Evolutionary conservation across 2,113 vertebrate genomes (phyloP), one percentile per base, ranked within the genome.

Genomic region (Hippocampus barbouri): DNA sequence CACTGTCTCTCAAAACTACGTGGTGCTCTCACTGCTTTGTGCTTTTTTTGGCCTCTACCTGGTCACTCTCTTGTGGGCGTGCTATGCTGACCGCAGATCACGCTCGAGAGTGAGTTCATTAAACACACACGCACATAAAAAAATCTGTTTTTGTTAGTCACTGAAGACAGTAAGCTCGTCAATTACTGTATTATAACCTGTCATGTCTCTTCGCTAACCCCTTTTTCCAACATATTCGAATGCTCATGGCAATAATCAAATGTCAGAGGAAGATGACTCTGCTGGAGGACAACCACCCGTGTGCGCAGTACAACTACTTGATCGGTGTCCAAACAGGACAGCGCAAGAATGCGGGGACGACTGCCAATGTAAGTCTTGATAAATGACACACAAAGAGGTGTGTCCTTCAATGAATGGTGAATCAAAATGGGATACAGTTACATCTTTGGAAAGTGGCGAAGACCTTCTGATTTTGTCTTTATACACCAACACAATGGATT

Each of bases 181-280:
- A 38, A 38, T 38, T 6, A 38, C 34, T 38, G 34, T 38, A 38
- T 38, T 38, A 5, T 12, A 27, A 10, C 12, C 12, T 60, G 23
- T 27, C 54, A 57, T 57, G n/a, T 57, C n/a, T 25, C 2, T 12
- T 57, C 43, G 57, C 25, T 60, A 60, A 60, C 23, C 1, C 14
- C 23, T 68, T 40, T 30, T 68, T 27, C 40, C 16, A 21, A 30
- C 15, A 67, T 7, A 47, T 49, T 63, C 1, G 21, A 30, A 38
- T 67, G 49, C 53, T 34, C 1, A 45, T 7, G 20, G 59, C 2
- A 18, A 38, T 79, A 64, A 66, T 80, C n/a, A 43, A 51, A 56
- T 51, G 63, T 64, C 83, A 95, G 94, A 92, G 91, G 65, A 94
- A 93, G 80, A 88, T 95, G 62, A 93, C 94, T 0, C 70, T 94